A percentile compares a stretch with the other conserved stretches of the same genome.
Evolutionary conservation across 2,113 vertebrate genomes (phyloP).

Genomic region (Piliocolobus tephrosceles): DNA sequence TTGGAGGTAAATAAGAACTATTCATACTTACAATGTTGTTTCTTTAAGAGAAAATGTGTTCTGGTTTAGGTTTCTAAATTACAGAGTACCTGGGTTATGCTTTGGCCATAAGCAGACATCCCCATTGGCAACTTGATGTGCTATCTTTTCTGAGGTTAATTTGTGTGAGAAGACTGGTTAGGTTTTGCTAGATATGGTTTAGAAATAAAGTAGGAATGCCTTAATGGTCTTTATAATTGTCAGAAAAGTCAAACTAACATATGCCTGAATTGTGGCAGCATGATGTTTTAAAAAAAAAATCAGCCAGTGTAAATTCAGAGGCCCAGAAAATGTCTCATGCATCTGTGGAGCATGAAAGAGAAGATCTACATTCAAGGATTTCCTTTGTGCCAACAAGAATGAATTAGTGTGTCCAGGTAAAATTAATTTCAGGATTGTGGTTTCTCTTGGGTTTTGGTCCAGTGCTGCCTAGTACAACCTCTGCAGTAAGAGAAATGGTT

Average conservation of each 20-base stretch:
- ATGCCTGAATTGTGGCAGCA: not conserved
- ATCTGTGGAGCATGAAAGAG: not conserved
- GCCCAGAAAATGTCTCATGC: not conserved
- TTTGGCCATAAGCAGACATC: not conserved
- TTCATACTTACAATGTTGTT: not conserved
- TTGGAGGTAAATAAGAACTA: not conserved
- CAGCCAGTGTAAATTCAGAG: not conserved
- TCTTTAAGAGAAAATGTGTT: not conserved
- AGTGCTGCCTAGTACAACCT: not conserved
- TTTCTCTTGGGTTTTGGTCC: not conserved
- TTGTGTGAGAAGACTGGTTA: not conserved
- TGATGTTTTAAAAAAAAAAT: not conserved
- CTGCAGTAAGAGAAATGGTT: not conserved
- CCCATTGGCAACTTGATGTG: not conserved
- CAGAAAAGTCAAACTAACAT: not conserved
- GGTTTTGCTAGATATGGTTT: not conserved
- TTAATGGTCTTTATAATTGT: not conserved
- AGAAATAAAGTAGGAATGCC: not conserved
- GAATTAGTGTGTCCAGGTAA: not conserved
- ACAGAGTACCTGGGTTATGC: too few species aligned
- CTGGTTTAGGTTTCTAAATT: not conserved
- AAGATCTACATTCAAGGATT: not conserved
- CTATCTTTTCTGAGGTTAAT: not conserved
- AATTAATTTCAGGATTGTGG: not conserved
- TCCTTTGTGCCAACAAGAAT: not conserved